Conservation (phyloP, 53 echinoderm and acorn worm species). For the Mesocentrotus franciscanus region DNA sequence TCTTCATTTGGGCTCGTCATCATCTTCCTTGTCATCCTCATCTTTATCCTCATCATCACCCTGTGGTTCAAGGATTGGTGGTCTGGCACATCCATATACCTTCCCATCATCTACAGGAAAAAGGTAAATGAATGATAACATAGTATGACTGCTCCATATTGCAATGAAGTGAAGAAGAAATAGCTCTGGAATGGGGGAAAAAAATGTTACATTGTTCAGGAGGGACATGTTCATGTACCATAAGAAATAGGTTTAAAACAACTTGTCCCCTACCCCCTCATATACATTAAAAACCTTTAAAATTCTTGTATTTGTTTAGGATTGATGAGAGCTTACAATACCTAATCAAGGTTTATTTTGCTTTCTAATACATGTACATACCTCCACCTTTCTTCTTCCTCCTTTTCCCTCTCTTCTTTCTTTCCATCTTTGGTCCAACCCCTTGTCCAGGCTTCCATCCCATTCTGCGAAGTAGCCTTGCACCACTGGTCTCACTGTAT, state of each 20-base stretch:
- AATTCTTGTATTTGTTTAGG: too few species aligned
- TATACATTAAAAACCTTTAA: too few species aligned
- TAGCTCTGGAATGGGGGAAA: too few species aligned
- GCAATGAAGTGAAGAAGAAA: too few species aligned
- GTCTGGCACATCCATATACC: slow-evolving; percentile 68
- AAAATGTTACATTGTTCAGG: too few species aligned
- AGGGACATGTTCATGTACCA: too few species aligned
- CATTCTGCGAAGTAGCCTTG: slow-evolving; percentile 86
- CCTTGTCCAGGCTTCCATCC: slow-evolving; percentile 97
- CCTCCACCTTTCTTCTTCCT: neutral
- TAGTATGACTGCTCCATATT: too few species aligned
- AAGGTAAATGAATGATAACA: neutral
- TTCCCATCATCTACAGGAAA: slow-evolving; percentile 29
- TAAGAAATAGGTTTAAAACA: too few species aligned
- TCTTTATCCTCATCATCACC: neutral
- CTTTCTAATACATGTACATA: neutral
- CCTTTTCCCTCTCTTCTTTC: slow-evolving; percentile 59
- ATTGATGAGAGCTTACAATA: too few species aligned
- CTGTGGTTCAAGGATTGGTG: slow-evolving; percentile 3
- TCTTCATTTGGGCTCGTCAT: slow-evolving; percentile 49
- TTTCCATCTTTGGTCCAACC: slow-evolving; percentile 85
- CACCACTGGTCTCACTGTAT: slow-evolving; percentile 83
- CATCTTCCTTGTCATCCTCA: neutral
- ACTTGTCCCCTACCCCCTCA: too few species aligned
- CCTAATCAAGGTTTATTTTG: too few species aligned